Evolutionary conservation across 2,113 vertebrate species (phyloP), one percentile per base, ranked within the genome.

Genomic region (Opisthocomus hoazin): DNA sequence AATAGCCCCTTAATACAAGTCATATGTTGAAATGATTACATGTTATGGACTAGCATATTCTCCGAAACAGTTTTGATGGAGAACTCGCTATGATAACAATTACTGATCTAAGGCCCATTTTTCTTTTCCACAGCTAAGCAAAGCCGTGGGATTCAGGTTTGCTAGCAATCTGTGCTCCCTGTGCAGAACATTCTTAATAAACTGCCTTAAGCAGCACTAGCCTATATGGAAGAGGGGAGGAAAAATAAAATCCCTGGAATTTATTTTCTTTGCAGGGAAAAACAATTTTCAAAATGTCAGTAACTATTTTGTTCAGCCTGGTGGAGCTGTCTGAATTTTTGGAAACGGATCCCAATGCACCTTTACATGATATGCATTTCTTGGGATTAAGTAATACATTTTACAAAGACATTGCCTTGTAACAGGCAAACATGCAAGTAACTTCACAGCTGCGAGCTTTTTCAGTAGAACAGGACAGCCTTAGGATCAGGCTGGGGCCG

Each of bases 11-110:
- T 98, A 98, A 97, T 97, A 97, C 81, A 95, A 97, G 63, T 95
- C 95, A 95, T 97, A 96, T 97, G 97, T 89, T 96, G 84, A 93
- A 95, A 97, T 96, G 95, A 98, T 97, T 96, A 94, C 97, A 96
- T 93, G 93, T 92, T 83, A 79, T 65, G 82, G 94, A 92, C 89
- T 87, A 96, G 93, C 78, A 95, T 95, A 95, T 94, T 95, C 93
- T 68, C 96, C 93, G 85, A 94, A 96, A 94, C 45, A 78, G 79
- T 69, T 71, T 92, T 93, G 92, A 97, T 78, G 83, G 91, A 97
- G 96, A 97, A 94, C 88, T 96, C 36, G 27, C 95, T 95, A 92
- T 80, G 89, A 94, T 96, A 96, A 93, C 65, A 64, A 94, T 97
- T 96, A 95, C 83, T 94, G 96, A 96, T 89, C 95, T 46, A 90